phyloP scores from a whole-genome alignment of 2,797 vertebrate genomes.

The Rhodeus uyekii region DNA sequence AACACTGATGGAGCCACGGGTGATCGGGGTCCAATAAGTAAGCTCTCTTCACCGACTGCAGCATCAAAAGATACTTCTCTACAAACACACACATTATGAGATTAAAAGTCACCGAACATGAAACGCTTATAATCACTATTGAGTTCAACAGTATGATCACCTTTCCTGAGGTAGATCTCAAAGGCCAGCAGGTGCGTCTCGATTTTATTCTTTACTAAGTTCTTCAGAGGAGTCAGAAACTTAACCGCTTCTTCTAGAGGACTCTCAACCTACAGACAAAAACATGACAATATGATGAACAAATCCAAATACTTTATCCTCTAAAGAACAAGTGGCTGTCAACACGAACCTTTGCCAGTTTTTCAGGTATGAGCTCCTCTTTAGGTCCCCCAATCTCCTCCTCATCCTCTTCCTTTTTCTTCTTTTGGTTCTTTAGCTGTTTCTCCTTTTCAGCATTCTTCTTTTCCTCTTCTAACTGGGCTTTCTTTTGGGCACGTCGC shows the following conservation, averaged over 20 bases:
- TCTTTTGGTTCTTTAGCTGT: slow-evolving; percentile 98
- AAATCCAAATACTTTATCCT: background rate
- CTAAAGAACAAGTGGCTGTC: background rate
- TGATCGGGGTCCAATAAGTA: slow-evolving; percentile 89
- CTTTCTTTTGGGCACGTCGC: slow-evolving; percentile 96
- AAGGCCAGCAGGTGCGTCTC: slow-evolving; percentile 99
- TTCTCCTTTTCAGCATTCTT: slow-evolving; percentile 98
- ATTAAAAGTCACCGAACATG: background rate
- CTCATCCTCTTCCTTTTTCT: slow-evolving; percentile 98
- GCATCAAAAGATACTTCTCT: slow-evolving; percentile 98
- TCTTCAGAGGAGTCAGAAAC: slow-evolving; percentile 97
- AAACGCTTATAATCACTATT: background rate
- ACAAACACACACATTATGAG: slow-evolving; percentile 4
- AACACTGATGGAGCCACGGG: slow-evolving; percentile 99
- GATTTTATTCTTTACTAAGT: slow-evolving; percentile 96
- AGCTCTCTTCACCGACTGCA: slow-evolving; percentile 96
- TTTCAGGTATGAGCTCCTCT: slow-evolving; percentile 97
- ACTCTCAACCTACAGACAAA: slow-evolving; percentile 85
- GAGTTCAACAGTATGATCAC: slow-evolving; percentile 65
- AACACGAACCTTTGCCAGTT: slow-evolving; percentile 89
- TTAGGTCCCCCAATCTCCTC: slow-evolving; percentile 97
- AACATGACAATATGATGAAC: background rate
- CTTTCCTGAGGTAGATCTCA: slow-evolving; percentile 99
- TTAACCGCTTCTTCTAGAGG: slow-evolving; percentile 99
- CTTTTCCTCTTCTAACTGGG: slow-evolving; percentile 96